A percentile compares a stretch with the other conserved stretches of the same genome.
Conservation (phyloP, 2,113 vertebrate species). For the Alosa alosa region DNA sequence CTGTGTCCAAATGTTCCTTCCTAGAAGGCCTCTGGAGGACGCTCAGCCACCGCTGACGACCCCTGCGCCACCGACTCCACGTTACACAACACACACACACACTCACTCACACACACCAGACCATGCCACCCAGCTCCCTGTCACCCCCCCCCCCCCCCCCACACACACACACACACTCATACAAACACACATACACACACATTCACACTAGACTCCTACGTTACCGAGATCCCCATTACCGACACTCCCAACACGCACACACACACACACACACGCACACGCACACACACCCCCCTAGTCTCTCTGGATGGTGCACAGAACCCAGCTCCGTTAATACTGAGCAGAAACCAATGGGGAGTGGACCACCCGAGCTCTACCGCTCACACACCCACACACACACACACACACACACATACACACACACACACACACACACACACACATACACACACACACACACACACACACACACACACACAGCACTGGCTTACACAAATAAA, state of each 20-base stretch:
- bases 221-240: too few species aligned
- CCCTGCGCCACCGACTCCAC: not conserved
- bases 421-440: too few species aligned
- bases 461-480: slow-evolving; percentile 49
- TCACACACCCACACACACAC: not conserved
- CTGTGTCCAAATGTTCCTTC: slow-evolving; percentile 62
- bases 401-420: not conserved
- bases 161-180: not conserved
- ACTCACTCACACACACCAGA: not conserved
- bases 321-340: slow-evolving; percentile 48
- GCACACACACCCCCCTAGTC: not conserved
- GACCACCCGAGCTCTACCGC: slow-evolving; percentile 59
- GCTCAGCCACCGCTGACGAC: slow-evolving; percentile 22
- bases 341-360: slow-evolving; percentile 55
- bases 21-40: slow-evolving; percentile 26
- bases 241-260: not conserved
- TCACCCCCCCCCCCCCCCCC: not conserved
- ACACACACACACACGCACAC: not conserved
- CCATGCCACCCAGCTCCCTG: not conserved
- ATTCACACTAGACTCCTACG: not conserved
- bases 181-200: slow-evolving; percentile 16
- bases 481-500: slow-evolving; percentile 68
- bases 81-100: slow-evolving; percentile 25
- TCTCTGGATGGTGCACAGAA: slow-evolving; percentile 45
- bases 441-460: not conserved